Percentiles rank a stretch among this genome's conserved stretches.
phyloP scores from a whole-genome alignment of 2,888 invertebrate species.

The Phortica magna region DNA sequence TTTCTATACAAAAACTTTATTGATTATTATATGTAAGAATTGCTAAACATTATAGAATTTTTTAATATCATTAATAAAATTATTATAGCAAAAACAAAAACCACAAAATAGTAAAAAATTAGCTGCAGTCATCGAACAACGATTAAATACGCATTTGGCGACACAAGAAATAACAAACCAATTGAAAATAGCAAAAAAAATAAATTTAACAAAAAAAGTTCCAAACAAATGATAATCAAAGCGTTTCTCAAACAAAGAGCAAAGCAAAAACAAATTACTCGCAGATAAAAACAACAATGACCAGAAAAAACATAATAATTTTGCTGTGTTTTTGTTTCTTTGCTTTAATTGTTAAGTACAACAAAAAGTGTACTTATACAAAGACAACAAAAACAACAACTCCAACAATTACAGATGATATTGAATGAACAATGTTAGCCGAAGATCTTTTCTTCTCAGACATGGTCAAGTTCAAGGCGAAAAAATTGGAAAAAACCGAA shows the following conservation, averaged over 20 bases:
- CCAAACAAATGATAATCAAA: background rate
- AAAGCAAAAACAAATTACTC: background rate
- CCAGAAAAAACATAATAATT: background rate
- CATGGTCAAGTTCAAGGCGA: constrained; percentile 9
- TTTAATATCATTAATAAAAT: background rate
- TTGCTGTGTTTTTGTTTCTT: background rate
- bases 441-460: background rate
- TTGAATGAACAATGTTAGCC: background rate
- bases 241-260: background rate
- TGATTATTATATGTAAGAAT: too few relatives aligned
- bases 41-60: too few relatives aligned
- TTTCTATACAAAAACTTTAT: too few relatives aligned
- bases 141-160: constrained; percentile 26
- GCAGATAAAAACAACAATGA: background rate
- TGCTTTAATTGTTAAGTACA: too few relatives aligned
- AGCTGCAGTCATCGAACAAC: constrained; percentile 26
- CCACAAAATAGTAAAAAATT: background rate
- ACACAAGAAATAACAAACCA: background rate
- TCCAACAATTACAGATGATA: background rate
- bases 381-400: too few relatives aligned
- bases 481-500: background rate
- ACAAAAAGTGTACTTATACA: too few relatives aligned
- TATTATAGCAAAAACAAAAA: background rate
- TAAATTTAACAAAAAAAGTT: background rate
- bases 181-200: background rate